Conservation (phyloP, 1,140 invertebrate genomes). For the Pseudachorutes palmiensis region DNA sequence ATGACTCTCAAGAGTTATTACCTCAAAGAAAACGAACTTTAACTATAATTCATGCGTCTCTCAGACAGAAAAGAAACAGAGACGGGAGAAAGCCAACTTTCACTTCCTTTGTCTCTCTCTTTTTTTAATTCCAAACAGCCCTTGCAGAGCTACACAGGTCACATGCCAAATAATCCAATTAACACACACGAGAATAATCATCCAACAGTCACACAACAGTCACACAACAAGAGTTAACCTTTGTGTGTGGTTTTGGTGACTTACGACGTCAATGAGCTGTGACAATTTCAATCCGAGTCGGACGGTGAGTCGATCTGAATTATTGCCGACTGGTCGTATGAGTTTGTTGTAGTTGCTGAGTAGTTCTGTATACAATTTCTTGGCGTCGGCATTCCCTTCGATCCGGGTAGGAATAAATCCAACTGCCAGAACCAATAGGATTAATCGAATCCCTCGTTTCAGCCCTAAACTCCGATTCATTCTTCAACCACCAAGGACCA, state of each 20-base stretch:
- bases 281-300: slow-evolving; percentile 92
- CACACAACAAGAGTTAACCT: background rate
- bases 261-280: slow-evolving; percentile 96
- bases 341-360: slow-evolving; percentile 12
- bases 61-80: background rate
- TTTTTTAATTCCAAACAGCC: background rate
- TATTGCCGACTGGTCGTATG: slow-evolving; percentile 62
- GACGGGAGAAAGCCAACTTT: background rate
- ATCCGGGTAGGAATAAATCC: slow-evolving; percentile 44
- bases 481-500: too few species aligned
- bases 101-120: background rate
- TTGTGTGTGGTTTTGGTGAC: slow-evolving; percentile 39
- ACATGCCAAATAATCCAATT: too few species aligned
- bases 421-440: slow-evolving; percentile 39
- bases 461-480: background rate
- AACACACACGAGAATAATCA: too few species aligned
- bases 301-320: slow-evolving; percentile 88
- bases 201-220: background rate
- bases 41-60: background rate
- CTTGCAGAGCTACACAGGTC: too few species aligned
- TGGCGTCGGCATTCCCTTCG: slow-evolving; percentile 43
- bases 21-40: background rate
- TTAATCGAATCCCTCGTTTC: slow-evolving; percentile 2
- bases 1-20: slow-evolving; percentile 13
- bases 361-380: slow-evolving; percentile 5